Conservation (phyloP, 2,888 invertebrate genomes). For the Rhamphomyia laevipes region DNA sequence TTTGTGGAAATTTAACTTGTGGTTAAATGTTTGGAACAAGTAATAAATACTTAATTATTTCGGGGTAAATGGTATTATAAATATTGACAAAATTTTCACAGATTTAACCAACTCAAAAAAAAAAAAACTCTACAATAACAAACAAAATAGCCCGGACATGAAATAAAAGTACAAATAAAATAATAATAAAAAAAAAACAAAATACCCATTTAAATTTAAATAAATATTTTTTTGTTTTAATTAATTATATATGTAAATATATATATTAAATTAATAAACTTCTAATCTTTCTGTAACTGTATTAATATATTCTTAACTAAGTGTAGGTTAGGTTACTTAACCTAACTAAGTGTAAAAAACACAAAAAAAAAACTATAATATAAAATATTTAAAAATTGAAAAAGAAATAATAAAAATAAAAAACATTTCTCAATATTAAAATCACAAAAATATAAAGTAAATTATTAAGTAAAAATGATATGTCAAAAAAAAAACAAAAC, state of each 20-base stretch:
- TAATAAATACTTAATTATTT: too few species aligned
- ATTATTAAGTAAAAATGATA: too few species aligned
- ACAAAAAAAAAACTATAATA: background rate
- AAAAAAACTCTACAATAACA: background rate
- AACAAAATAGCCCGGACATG: background rate
- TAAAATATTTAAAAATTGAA: background rate
- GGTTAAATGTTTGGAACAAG: too few species aligned
- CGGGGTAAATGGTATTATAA: too few species aligned
- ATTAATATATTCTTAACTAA: background rate
- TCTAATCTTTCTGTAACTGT: background rate
- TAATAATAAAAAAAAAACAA: background rate
- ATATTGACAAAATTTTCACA: background rate
- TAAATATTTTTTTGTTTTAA: background rate
- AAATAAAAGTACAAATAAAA: background rate
- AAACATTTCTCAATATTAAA: slow-evolving; percentile 13
- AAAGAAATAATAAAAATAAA: slow-evolving; percentile 1
- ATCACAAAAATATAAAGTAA: slow-evolving; percentile 12
- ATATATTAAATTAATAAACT: background rate
- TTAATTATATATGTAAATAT: background rate
- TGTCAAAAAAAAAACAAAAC: background rate
- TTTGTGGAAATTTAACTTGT: too few species aligned
- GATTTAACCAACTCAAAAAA: background rate
- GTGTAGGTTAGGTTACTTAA: too few species aligned
- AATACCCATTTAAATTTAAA: background rate
- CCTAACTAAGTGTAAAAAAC: too few species aligned